Base-by-base conservation (phyloP, 2,113 vertebrate genomes). In the Microtus oregoni region DNA sequence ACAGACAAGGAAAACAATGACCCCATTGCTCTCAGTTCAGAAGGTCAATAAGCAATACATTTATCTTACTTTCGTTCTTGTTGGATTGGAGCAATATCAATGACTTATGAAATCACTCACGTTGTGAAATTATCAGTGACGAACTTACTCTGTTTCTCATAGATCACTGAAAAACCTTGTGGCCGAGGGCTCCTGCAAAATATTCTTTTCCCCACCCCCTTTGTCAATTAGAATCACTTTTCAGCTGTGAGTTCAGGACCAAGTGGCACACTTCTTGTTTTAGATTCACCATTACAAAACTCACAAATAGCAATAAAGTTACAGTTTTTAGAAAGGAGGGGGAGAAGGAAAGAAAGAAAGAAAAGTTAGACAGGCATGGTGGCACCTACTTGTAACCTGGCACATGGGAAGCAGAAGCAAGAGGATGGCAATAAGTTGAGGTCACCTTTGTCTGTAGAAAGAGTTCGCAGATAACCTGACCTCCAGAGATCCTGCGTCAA, bases 61-160 rank as follows among this genome's bases (percentile, higher is more conserved):
- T 96, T 63, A 89, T 70, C 92, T 81, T 50, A 30, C 63, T 85
- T 92, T 79, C 50, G 15, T 87, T 92, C 28, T 58, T 92, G 44
- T 87, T 30, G 22, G 70, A 67, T 41, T 85, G 8, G 44, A 58
- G 52, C 35, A 28, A 44, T 91, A 61, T 87, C 83, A 96, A 82
- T 72, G 81, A 15, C 70, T 88, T 68, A 30, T 89, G 61, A 90
- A 63, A 78, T 67, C 58, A 26, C 38, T 92, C 85, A 22, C 32
- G 8, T 35, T 73, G 9, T 52, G n/a, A 72, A 92, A 92, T 82
- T 93, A 55, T n/a, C 70, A 82, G 26, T 94, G 90, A 68, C 75
- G 50, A 88, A 90, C 55, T 90, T 88, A 41, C 79, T 95, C 28
- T 96, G 24, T 68, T 95, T 92, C 67, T 89, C 78, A 90, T 47